Evolutionary conservation across 2,797 vertebrate species (phyloP).

Genomic region (Harpagifer antarcticus): DNA sequence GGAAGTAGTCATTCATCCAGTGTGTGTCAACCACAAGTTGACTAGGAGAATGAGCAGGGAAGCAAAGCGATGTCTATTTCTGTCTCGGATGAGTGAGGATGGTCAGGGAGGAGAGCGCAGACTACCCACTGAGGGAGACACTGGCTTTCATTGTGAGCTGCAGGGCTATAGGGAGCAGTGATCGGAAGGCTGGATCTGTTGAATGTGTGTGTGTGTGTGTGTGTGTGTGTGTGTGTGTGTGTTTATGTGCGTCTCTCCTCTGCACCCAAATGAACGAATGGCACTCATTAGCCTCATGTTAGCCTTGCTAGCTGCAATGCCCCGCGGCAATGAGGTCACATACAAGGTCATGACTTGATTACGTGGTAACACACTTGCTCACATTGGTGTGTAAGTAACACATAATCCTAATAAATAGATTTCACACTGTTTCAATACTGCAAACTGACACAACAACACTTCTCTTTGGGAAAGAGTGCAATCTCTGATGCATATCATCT

Average conservation of each 20-base stretch:
- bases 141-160: conserved; percentile 79
- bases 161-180: conserved; percentile 77
- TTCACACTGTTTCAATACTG: conserved; percentile 17
- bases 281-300: conserved; percentile 82
- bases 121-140: conserved; percentile 75
- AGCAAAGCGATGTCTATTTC: conserved; percentile 81
- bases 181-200: conserved; percentile 81
- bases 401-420: conserved; percentile 40
- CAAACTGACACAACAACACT: conserved; percentile 18
- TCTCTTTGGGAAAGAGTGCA: background rate
- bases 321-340: conserved; percentile 74
- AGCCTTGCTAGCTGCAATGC: conserved; percentile 77
- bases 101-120: conserved; percentile 72
- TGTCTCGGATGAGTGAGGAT: conserved; percentile 74
- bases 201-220: conserved; percentile 42
- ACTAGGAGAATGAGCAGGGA: conserved; percentile 78
- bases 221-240: conserved; percentile 28
- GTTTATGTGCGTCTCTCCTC: conserved; percentile 42
- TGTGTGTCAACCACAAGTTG: conserved; percentile 79
- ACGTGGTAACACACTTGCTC: conserved; percentile 70
- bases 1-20: conserved; percentile 79
- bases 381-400: conserved; percentile 63
- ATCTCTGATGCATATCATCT: background rate
- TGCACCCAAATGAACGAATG: conserved; percentile 76
- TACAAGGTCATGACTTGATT: conserved; percentile 77